These are phyloP conservation scores for Bombus confusus DNA, from an alignment of 1,140 invertebrate species.

Conservation along the genomic window DNA sequence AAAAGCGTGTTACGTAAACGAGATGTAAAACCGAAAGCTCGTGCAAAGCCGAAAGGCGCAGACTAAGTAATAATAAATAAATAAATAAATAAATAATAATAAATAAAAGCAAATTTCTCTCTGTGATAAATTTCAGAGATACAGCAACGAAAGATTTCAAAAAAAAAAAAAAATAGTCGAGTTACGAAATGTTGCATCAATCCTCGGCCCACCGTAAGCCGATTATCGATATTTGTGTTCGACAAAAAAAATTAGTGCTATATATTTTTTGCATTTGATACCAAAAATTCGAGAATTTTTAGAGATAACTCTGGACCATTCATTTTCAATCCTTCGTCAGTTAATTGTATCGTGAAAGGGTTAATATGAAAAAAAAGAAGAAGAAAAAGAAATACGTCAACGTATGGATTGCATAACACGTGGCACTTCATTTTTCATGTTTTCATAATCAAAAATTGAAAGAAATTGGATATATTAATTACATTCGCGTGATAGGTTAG, in stretches of 20 bases:
- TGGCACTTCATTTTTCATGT: not conserved
- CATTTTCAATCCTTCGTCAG: not conserved
- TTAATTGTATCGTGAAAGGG: not conserved
- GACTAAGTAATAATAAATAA: no score
- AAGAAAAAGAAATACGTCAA: no score
- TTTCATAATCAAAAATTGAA: not conserved
- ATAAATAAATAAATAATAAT: no score
- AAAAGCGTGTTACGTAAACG: no score
- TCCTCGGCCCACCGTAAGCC: no score
- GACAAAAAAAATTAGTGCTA: not conserved
- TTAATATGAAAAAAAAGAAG: not conserved
- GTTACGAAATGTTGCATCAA: no score
- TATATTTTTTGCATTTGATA: not conserved
- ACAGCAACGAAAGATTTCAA: no score
- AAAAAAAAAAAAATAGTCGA: no score
- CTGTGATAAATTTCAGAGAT: no score
- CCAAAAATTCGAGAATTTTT: not conserved
- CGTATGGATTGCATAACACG: not conserved
- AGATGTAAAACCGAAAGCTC: no score
- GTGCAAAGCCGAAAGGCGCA: no score
- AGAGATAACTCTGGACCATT: not conserved
- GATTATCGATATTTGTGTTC: not conserved
- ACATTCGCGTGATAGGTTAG: constrained; percentile 37
- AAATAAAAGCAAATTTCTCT: no score
- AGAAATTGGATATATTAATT: constrained; percentile 18